phyloP scores from a whole-genome alignment of 2,797 vertebrate genomes.

The Octomys mimax region DNA sequence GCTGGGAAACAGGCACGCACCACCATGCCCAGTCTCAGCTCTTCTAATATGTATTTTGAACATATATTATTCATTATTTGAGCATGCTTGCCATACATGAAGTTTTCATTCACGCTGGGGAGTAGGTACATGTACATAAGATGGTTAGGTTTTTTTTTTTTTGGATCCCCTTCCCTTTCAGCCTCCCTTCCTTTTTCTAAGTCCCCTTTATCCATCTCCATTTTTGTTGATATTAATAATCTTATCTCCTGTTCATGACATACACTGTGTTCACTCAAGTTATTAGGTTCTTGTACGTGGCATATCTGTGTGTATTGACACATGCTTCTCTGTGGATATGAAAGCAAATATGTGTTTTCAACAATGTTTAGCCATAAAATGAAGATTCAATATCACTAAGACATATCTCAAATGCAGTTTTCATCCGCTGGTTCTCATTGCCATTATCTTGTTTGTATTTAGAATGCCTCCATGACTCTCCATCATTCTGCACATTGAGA shows the following conservation, averaged over 20 bases:
- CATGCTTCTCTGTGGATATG: background rate
- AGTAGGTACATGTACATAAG: background rate
- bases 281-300: background rate
- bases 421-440: background rate
- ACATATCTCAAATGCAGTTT: background rate
- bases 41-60: background rate
- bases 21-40: background rate
- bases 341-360: background rate
- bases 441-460: background rate
- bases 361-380: background rate
- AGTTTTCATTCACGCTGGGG: background rate
- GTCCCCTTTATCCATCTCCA: background rate
- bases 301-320: background rate
- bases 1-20: too few relatives aligned
- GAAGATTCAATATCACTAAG: background rate
- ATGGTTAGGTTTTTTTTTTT: background rate
- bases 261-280: background rate
- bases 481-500: background rate
- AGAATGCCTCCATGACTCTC: background rate
- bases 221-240: background rate
- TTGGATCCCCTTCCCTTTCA: background rate
- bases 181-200: background rate
- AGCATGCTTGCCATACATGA: background rate
- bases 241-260: background rate
- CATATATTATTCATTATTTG: background rate